phyloP scores from a whole-genome alignment of 2,797 vertebrate genomes.

The Lepilemur septentrionalis region DNA sequence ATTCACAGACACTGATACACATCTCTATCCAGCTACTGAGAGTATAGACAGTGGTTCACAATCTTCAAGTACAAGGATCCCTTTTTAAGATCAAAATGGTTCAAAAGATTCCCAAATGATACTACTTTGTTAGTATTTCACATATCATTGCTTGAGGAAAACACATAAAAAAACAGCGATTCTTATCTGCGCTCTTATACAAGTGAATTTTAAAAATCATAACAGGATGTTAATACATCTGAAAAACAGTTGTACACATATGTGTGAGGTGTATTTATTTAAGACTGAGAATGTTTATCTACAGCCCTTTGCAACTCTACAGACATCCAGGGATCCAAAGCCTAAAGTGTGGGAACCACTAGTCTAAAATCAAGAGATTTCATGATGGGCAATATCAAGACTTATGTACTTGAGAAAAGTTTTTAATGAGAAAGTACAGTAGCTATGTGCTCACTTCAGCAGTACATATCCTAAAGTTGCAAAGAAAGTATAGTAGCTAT shows the following conservation, averaged over 20 bases:
- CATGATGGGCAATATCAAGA: neutral
- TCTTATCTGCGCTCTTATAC: neutral
- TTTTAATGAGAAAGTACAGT: neutral
- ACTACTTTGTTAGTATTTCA: neutral
- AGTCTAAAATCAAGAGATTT: neutral
- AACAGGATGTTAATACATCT: neutral
- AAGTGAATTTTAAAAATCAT: neutral
- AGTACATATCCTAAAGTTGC: neutral
- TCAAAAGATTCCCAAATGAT: conserved; percentile 1
- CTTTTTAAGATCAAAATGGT: neutral
- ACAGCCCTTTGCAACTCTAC: neutral
- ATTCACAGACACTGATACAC: neutral
- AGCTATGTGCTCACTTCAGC: neutral
- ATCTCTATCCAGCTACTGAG: neutral
- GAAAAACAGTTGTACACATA: neutral
- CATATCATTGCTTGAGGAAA: neutral
- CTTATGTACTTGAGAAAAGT: neutral
- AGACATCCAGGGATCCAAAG: neutral
- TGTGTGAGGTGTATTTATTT: neutral
- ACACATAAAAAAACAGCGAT: neutral
- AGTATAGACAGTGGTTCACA: neutral
- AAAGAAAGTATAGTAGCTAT: neutral
- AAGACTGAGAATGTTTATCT: neutral
- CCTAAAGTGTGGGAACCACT: neutral
- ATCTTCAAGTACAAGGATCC: neutral